Conservation (phyloP, 2,888 invertebrate genomes). For the Tetranychus truncatus region DNA sequence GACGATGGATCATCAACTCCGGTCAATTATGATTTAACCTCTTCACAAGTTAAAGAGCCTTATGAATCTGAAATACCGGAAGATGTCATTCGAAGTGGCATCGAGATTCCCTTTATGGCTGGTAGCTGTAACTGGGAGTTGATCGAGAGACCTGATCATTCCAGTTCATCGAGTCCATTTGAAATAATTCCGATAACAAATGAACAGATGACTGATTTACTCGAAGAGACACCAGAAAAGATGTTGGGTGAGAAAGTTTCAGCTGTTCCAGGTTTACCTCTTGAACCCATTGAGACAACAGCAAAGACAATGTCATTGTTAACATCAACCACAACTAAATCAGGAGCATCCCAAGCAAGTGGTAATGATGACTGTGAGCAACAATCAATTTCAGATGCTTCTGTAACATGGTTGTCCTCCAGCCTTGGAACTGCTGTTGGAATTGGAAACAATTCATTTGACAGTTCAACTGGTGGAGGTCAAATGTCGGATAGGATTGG, state of each 20-base stretch:
- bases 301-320: neutral
- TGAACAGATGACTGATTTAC: constrained; percentile 5
- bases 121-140: constrained; percentile 22
- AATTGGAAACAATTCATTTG: constrained; percentile 17
- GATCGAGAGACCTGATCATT: constrained; percentile 21
- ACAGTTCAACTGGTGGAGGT: neutral
- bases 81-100: constrained; percentile 27
- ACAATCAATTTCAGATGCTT: constrained; percentile 24
- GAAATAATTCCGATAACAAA: neutral
- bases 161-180: constrained; percentile 22
- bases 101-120: constrained; percentile 24
- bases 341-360: neutral
- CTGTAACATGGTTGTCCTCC: constrained; percentile 28
- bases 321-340: neutral
- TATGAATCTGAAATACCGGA: constrained; percentile 32
- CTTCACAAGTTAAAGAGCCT: constrained; percentile 24
- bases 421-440: constrained; percentile 26
- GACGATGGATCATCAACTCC: constrained; percentile 34
- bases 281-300: neutral
- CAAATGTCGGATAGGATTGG: neutral
- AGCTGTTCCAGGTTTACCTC: neutral
- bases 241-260: neutral
- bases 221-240: neutral
- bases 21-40: constrained; percentile 13
- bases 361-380: constrained; percentile 24